phyloP scores from a whole-genome alignment of 2,113 vertebrate genomes.

The Chaetops frenatus region DNA sequence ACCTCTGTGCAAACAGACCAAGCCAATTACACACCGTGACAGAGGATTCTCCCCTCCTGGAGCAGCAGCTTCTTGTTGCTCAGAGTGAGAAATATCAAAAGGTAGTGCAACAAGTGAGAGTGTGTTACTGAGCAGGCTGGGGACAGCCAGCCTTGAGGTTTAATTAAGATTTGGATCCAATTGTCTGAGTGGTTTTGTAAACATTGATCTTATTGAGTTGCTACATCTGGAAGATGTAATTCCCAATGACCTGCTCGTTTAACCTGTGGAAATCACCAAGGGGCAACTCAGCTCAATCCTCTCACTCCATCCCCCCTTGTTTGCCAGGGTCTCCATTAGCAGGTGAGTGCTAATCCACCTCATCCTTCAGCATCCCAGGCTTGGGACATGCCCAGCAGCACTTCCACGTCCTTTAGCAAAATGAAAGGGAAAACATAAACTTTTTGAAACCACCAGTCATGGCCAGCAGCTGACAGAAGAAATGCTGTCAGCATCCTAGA shows the following conservation, averaged over 20 bases:
- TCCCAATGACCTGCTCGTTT: not conserved
- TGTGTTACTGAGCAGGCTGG: not conserved
- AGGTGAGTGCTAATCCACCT: not conserved
- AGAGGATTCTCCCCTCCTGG: not conserved
- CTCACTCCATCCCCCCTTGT: not conserved
- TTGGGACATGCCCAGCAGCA: not conserved
- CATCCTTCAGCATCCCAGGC: not conserved
- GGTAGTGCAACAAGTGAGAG: not conserved
- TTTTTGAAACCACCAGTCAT: not conserved
- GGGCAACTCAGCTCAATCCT: not conserved
- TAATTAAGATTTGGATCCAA: constrained; percentile 8
- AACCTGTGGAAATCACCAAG: not conserved
- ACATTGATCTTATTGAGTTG: not conserved
- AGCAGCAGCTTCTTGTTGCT: not conserved
- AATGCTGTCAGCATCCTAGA: not conserved
- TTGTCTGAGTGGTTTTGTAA: not conserved
- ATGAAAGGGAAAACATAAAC: not conserved
- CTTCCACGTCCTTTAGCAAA: not conserved
- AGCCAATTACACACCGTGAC: not conserved
- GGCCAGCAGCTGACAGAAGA: not conserved
- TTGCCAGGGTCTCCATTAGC: not conserved
- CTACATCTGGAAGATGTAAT: not conserved
- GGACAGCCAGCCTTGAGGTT: not conserved
- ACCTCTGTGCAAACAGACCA: not conserved
- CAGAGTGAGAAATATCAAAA: not conserved